These are phyloP conservation scores for Siderastrea siderea DNA, from an alignment of 92 coral and sea anemone genomes.

Conservation along the genomic window DNA sequence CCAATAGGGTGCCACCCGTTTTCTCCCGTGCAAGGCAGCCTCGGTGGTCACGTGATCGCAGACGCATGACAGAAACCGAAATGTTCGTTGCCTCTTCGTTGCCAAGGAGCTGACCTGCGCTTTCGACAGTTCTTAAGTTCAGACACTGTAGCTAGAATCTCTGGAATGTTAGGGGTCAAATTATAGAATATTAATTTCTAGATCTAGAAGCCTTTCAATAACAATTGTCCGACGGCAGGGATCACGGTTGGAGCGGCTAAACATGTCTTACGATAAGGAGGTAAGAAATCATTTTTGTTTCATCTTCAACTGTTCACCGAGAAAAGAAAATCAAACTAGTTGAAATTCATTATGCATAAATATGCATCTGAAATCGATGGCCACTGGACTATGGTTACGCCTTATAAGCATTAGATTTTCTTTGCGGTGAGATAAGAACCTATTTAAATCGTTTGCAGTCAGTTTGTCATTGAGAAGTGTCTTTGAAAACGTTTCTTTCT, in stretches of 20 bases:
- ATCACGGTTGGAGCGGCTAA: not conserved
- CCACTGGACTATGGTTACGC: too few relatives aligned
- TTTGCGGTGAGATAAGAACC: too few relatives aligned
- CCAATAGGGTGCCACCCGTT: too few relatives aligned
- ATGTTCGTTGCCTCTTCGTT: not conserved
- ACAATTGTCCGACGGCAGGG: not conserved
- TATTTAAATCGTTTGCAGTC: not conserved
- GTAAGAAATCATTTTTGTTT: not conserved
- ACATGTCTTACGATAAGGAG: conserved; percentile 10
- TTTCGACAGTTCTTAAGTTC: not conserved
- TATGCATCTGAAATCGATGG: too few relatives aligned
- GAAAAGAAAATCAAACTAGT: not conserved
- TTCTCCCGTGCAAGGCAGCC: too few relatives aligned
- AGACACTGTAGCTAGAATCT: not conserved
- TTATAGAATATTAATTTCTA: not conserved
- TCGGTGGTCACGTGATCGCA: conserved; percentile 15
- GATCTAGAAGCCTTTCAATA: not conserved
- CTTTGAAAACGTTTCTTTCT: not conserved
- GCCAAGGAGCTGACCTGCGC: not conserved
- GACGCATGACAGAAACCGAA: not conserved
- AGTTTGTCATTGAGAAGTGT: not conserved
- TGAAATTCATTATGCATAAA: not conserved
- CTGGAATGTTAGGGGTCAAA: conserved; percentile 25
- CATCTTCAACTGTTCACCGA: not conserved
- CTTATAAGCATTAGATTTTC: not conserved